Base-by-base conservation (phyloP, 2,888 invertebrate species). In the Lasioglossum zephyrum region DNA sequence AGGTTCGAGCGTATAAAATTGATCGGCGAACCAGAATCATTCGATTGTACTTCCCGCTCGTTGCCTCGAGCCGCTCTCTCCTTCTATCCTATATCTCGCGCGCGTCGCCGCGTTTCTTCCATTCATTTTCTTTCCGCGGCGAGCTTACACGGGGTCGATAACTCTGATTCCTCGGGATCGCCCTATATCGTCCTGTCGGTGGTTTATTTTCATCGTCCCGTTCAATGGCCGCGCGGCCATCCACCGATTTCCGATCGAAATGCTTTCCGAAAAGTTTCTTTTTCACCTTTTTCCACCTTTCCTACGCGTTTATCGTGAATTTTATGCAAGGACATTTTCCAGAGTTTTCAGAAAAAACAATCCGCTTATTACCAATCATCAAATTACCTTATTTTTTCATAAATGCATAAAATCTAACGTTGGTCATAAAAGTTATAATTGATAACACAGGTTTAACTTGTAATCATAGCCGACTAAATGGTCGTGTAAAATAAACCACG, bases 21-120 rank as follows among this genome's bases (percentile, higher is more conserved):
- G 93, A 93, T 91, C 93, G 90, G 91, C 90, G 89, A 91, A 88
- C 89, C 87, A 90, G 92, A 92, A 92, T 92, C 90, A 92, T 92
- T 92, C 90, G 91, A 91, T 92, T 92, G 88, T 91, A 86, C 88
- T 87, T 88, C 85, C 86, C 82, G 63, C 82, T 75, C 77, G 69
- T 77, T 76, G 73, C 83, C 77, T 72, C 79, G 22, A 39, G 69
- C 39, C n/a, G 41, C 60, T 80, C 77, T 80, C 77, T 82, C 86
- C 72, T 85, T 84, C 78, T 78, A 79, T 82, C 77, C 39, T 53
- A 57, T 70, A 78, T 63, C 31, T 6, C 31, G 53, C n/a, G n/a
- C 31, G 31, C 31, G 2, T 2, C n/a, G 57, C n/a, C 57, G 77
- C 82, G 73, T 81, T 86, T 81, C 70, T 87, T 85, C 84, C 90